phyloP scores from a whole-genome alignment of 2,113 vertebrate species.

The Varanus salvator region DNA sequence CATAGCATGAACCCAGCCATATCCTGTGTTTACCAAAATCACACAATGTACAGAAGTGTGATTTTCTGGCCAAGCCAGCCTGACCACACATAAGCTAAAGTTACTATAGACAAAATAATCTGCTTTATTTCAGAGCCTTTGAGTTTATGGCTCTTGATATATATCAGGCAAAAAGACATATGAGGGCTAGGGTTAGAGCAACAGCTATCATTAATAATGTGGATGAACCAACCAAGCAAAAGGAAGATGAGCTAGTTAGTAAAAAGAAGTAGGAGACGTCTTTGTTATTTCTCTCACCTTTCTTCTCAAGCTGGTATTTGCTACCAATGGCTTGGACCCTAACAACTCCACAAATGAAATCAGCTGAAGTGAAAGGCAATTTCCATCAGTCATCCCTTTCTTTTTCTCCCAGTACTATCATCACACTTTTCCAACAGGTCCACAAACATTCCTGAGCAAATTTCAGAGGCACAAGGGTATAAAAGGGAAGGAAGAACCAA shows the following conservation, averaged over 20 bases:
- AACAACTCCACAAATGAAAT: neutral
- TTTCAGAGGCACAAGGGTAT: neutral
- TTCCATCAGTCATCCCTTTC: neutral
- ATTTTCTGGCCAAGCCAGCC: no score
- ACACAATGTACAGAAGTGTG: neutral
- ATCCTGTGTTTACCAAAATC: neutral
- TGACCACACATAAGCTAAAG: neutral
- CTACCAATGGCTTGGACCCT: neutral
- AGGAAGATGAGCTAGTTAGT: constrained; percentile 1
- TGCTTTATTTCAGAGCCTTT: neutral
- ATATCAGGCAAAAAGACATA: constrained; percentile 22
- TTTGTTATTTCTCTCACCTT: neutral
- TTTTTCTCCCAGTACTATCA: neutral
- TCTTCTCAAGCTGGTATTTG: neutral
- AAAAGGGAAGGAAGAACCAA: neutral
- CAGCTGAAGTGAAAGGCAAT: neutral
- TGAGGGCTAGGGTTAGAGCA: neutral
- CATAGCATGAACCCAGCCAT: neutral
- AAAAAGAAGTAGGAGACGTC: neutral
- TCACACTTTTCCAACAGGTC: neutral
- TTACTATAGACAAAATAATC: neutral
- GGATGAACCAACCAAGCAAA: constrained; percentile 23
- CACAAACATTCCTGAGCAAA: neutral
- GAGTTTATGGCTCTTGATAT: constrained; percentile 5
- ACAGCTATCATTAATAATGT: constrained; percentile 3